Evolutionary conservation across 2,888 invertebrate genomes (phyloP), one percentile per base, ranked within the genome.

Genomic region (Vesta saturnalis): DNA sequence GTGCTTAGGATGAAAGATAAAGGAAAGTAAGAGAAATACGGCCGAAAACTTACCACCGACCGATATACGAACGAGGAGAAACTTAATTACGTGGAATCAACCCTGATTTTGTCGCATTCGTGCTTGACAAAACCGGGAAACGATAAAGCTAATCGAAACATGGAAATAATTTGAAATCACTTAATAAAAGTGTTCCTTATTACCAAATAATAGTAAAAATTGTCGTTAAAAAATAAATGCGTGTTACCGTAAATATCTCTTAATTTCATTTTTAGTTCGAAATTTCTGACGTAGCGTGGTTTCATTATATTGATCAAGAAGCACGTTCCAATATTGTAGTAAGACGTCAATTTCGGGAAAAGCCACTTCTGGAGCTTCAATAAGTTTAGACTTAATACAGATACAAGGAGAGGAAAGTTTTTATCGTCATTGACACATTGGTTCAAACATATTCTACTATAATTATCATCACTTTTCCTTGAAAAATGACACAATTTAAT

Each of bases 31-130:
- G 61, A 54, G 62, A 66, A 70, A 66, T 60, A 66, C 56, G 14
- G 39, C 30, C 35, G 49, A 22, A 55, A 70, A 69, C 52, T 65
- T 61, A 54, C 58, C 56, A 58, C 46, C 63, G 62, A 59, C 59
- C 52, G 63, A 59, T 63, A 61, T 55, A 64, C 58, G 69, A 55
- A 59, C 56, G 61, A 60, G 57, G 30, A 69, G 64, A 65, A 65
- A 69, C 69, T 66, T 69, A 71, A 71, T 71, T 71, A 71, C 47
- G 69, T 58, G 69, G 69, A 71, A 71, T 66, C 65, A 69, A 65
- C 69, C 30, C 63, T 63, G 66, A 71, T 71, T 71, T 71, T 63
- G 71, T 66, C 71, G 60, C 68, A 54, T 59, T 55, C 23, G 46
- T 39, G 46, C 19, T 21, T 21, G 46, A 63, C 60, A 22, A 46